phyloP scores from a whole-genome alignment of 2,888 invertebrate species.

The Troides helena region DNA sequence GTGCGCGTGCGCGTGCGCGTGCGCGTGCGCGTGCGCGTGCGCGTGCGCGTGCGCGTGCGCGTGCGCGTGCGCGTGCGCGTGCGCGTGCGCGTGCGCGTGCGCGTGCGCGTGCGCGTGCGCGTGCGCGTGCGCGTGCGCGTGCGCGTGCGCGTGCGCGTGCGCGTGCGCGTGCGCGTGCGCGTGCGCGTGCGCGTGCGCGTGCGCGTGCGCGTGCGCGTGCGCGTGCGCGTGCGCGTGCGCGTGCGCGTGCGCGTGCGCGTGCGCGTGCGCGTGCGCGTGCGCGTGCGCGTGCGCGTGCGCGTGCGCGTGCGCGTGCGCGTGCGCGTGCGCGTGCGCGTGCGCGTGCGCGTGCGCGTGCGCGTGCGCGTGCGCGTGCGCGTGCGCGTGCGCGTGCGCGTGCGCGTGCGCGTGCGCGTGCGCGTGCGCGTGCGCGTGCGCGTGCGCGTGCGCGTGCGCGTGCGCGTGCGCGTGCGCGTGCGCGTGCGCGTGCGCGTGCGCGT shows the following conservation, averaged over 20 bases:
- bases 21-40: slow-evolving; percentile 42
- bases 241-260: slow-evolving; percentile 47
- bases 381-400: slow-evolving; percentile 33
- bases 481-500: slow-evolving; percentile 34
- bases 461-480: slow-evolving; percentile 49
- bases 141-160: slow-evolving; percentile 46
- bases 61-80: slow-evolving; percentile 42
- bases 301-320: slow-evolving; percentile 46
- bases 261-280: slow-evolving; percentile 36
- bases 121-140: slow-evolving; percentile 34
- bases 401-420: slow-evolving; percentile 51
- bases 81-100: slow-evolving; percentile 48
- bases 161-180: slow-evolving; percentile 32
- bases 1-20: slow-evolving; percentile 41
- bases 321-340: slow-evolving; percentile 50
- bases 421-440: slow-evolving; percentile 56
- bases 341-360: slow-evolving; percentile 38
- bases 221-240: slow-evolving; percentile 32
- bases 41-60: slow-evolving; percentile 41
- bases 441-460: slow-evolving; percentile 18
- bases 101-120: slow-evolving; percentile 53
- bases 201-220: slow-evolving; percentile 53
- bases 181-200: slow-evolving; percentile 51
- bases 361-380: slow-evolving; percentile 44
- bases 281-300: slow-evolving; percentile 46